Evolutionary conservation across 2,797 vertebrate genomes (phyloP).

Genomic region (Astyanax mexicanus): DNA sequence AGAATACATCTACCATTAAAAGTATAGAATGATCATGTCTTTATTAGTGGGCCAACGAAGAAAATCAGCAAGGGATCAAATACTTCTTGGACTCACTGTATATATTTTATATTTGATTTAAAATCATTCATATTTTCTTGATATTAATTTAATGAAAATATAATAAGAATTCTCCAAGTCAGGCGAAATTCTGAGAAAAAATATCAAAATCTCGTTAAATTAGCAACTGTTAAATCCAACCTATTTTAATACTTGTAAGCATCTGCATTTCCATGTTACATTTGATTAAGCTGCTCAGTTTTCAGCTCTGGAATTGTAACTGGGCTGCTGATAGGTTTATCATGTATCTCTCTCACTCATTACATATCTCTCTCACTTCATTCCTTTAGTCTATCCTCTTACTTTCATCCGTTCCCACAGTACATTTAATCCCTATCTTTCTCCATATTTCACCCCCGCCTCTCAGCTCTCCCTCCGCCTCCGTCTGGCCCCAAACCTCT

Average conservation of each 20-base stretch:
- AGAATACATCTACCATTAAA: too few relatives aligned
- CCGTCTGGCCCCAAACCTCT: conserved; percentile 47
- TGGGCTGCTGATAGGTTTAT: conserved; percentile 40
- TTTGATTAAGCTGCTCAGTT: conserved; percentile 1
- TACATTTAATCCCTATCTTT: conserved; percentile 57
- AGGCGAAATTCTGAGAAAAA: too few relatives aligned
- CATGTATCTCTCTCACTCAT: conserved; percentile 36
- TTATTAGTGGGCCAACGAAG: too few relatives aligned
- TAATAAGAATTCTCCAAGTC: too few relatives aligned
- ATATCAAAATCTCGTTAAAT: not conserved
- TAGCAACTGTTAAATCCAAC: not conserved
- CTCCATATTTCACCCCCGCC: conserved; percentile 49
- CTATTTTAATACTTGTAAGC: conserved; percentile 13
- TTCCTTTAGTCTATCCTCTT: conserved; percentile 53
- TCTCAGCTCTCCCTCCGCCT: conserved; percentile 30
- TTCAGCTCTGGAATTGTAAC: conserved; percentile 8
- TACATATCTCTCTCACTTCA: conserved; percentile 24
- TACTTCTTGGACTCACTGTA: too few relatives aligned
- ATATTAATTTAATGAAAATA: too few relatives aligned
- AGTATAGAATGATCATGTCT: too few relatives aligned
- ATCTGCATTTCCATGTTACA: not conserved
- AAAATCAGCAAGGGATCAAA: too few relatives aligned
- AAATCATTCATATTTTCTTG: too few relatives aligned
- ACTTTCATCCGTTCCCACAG: conserved; percentile 53
- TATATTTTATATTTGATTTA: too few relatives aligned